These are phyloP conservation scores for Dicentrarchus labrax DNA, from an alignment of 2,113 vertebrate species.

Conservation along the genomic window DNA sequence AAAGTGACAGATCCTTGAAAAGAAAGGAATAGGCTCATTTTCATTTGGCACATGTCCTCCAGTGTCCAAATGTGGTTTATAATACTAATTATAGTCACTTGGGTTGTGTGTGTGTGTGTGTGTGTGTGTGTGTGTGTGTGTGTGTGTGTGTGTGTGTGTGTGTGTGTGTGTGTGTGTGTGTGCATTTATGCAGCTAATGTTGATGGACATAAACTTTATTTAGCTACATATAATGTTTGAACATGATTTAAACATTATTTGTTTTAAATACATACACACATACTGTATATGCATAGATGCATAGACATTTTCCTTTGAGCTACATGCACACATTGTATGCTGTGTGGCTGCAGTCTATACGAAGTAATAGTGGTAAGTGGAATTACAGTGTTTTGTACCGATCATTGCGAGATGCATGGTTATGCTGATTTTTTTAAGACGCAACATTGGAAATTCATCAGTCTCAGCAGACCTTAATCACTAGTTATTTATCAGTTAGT, in stretches of 20 bases:
- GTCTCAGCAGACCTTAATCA: neutral
- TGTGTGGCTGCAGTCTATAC: neutral
- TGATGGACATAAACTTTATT: neutral
- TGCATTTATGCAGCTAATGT: neutral
- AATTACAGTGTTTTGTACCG: neutral
- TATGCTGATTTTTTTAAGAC: neutral
- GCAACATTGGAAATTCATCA: neutral
- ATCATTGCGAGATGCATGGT: neutral
- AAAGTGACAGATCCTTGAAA: conserved; percentile 47
- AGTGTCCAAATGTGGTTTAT: conserved; percentile 23
- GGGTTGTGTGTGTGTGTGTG: neutral
- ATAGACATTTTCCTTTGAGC: neutral
- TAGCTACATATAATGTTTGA: neutral
- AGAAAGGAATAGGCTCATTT: conserved; percentile 39
- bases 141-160: conserved; percentile 8
- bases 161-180: neutral
- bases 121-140: neutral
- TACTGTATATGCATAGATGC: neutral
- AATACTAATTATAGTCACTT: conserved; percentile 18
- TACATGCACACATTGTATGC: neutral
- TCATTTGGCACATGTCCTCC: conserved; percentile 26
- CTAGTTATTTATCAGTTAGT: neutral
- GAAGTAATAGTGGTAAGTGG: neutral
- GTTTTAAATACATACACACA: neutral
- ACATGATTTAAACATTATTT: neutral